A percentile compares a stretch with the other conserved stretches of the same genome.
Evolutionary conservation across 2,113 vertebrate genomes (phyloP).

Genomic region (Telmatochromis sp.): DNA sequence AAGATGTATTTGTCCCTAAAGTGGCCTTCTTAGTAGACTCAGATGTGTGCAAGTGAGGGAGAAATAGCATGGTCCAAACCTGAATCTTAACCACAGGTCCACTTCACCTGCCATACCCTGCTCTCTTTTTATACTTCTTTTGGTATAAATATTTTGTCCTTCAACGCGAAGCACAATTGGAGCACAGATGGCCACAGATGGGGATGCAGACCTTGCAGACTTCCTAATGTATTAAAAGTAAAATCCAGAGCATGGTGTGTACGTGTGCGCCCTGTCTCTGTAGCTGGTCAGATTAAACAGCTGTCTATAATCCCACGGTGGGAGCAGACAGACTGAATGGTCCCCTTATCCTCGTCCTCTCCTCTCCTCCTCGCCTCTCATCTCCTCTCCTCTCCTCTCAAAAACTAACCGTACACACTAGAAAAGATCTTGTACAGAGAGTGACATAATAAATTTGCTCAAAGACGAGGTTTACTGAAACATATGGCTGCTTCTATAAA

Average conservation of each 20-base stretch:
- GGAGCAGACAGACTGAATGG: conserved; percentile 46
- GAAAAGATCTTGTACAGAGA: not conserved
- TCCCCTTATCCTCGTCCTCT: not conserved
- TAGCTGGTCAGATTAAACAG: conserved; percentile 77
- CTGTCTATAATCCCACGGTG: conserved; percentile 73
- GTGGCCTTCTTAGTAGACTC: conserved; percentile 1
- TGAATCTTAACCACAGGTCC: not conserved
- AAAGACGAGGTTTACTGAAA: conserved; percentile 9
- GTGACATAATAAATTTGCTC: not conserved
- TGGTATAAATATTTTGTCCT: conserved; percentile 41
- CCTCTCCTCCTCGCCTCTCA: not conserved
- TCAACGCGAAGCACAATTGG: conserved; percentile 50
- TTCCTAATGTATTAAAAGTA: conserved; percentile 74
- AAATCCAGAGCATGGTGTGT: conserved; percentile 56
- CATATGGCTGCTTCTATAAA: conserved; percentile 13
- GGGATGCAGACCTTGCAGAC: conserved; percentile 58
- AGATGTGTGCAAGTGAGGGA: not conserved
- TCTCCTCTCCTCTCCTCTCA: not conserved
- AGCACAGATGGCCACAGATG: conserved; percentile 72
- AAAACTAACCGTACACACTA: not conserved
- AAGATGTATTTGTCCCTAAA: conserved; percentile 33
- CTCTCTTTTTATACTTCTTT: not conserved
- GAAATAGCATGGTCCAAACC: not conserved
- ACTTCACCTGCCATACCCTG: not conserved
- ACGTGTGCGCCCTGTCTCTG: conserved; percentile 58